Percentiles rank a stretch among this genome's conserved stretches.
phyloP scores from a whole-genome alignment of 1,140 invertebrate genomes.

The Eubasilissa regina region DNA sequence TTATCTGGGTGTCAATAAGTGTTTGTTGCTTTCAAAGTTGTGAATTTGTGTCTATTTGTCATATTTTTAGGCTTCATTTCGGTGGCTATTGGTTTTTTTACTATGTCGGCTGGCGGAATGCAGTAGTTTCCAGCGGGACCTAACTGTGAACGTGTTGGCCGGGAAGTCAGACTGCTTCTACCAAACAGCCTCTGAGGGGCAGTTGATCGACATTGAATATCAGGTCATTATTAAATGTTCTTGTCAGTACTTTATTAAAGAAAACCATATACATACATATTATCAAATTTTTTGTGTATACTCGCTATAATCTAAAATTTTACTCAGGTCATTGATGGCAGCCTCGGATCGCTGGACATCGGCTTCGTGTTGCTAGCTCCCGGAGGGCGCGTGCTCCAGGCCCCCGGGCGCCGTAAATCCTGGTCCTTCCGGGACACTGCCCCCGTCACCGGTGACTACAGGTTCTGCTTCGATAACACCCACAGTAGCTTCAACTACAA shows the following conservation, averaged over 20 bases:
- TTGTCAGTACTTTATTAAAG: too few species aligned
- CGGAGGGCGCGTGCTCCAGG: conserved; percentile 75
- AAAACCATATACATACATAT: not conserved
- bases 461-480: conserved; percentile 88
- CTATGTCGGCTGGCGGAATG: not conserved
- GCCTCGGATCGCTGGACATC: conserved; percentile 85
- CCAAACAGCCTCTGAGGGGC: conserved; percentile 74
- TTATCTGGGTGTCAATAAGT: too few species aligned
- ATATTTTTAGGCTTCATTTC: too few species aligned
- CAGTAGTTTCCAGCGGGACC: conserved; percentile 66
- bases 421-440: conserved; percentile 76
- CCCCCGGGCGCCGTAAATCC: conserved; percentile 82
- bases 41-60: too few species aligned
- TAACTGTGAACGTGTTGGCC: conserved; percentile 81
- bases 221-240: conserved; percentile 72
- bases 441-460: conserved; percentile 79
- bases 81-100: not conserved
- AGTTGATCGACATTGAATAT: conserved; percentile 82
- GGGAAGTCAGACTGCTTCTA: conserved; percentile 81
- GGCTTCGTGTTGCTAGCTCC: conserved; percentile 80
- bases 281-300: not conserved
- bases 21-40: too few species aligned
- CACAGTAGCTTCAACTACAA: conserved; percentile 86
- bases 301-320: not conserved
- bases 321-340: conserved; percentile 81